Conservation (phyloP, 2,888 invertebrate species). For the Drosophila rellima region DNA sequence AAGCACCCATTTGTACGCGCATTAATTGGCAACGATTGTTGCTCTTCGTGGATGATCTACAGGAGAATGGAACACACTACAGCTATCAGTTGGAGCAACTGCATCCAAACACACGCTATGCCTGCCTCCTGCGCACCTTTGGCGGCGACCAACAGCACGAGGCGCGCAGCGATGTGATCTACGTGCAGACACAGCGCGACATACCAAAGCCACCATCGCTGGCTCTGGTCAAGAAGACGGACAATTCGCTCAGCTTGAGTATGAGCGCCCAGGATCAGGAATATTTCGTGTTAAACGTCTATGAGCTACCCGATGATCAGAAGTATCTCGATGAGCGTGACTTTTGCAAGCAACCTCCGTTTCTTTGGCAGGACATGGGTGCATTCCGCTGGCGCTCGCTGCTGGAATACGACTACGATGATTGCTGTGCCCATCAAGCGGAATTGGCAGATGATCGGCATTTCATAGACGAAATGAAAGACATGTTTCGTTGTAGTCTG, state of each 20-base stretch:
- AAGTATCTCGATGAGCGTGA: slow-evolving; percentile 86
- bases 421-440: slow-evolving; percentile 74
- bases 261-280: slow-evolving; percentile 86
- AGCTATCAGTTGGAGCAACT: slow-evolving; percentile 86
- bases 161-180: slow-evolving; percentile 85
- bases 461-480: slow-evolving; percentile 65
- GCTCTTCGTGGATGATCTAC: slow-evolving; percentile 68
- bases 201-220: slow-evolving; percentile 86
- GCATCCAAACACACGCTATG: slow-evolving; percentile 90
- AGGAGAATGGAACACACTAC: slow-evolving; percentile 64
- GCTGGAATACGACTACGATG: slow-evolving; percentile 71
- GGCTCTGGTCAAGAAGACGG: slow-evolving; percentile 75
- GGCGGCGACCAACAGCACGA: slow-evolving; percentile 85
- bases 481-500: slow-evolving; percentile 69
- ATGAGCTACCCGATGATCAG: slow-evolving; percentile 81
- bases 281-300: slow-evolving; percentile 83
- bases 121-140: slow-evolving; percentile 90
- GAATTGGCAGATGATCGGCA: slow-evolving; percentile 67
- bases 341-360: slow-evolving; percentile 85
- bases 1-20: slow-evolving; percentile 77
- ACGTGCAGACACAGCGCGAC: slow-evolving; percentile 87
- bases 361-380: slow-evolving; percentile 53
- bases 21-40: slow-evolving; percentile 80
- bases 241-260: slow-evolving; percentile 85
- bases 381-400: slow-evolving; percentile 27